Evolutionary conservation across 2,888 invertebrate genomes (phyloP).

Genomic region (Gastrophysa polygoni): DNA sequence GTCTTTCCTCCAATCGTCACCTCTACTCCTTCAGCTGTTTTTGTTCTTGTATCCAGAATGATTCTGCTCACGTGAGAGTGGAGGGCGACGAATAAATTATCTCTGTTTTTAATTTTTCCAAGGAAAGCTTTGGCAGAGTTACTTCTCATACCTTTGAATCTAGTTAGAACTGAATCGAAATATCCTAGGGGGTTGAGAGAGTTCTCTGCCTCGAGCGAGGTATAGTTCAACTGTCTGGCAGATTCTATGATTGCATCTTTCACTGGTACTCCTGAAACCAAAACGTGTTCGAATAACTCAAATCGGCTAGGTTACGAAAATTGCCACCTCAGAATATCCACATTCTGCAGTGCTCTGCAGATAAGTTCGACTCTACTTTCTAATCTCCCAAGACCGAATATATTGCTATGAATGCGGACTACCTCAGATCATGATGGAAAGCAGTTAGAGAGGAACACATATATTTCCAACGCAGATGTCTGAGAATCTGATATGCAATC

Average conservation of each 20-base stretch:
- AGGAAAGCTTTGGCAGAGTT: conserved; percentile 77
- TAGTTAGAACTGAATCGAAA: conserved; percentile 41
- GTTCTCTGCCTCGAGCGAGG: conserved; percentile 38
- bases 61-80: conserved; percentile 64
- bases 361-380: too few relatives aligned
- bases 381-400: too few relatives aligned
- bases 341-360: too few relatives aligned
- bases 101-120: conserved; percentile 58
- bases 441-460: too few relatives aligned
- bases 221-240: conserved; percentile 58
- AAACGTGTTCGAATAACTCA: too few relatives aligned
- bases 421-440: too few relatives aligned
- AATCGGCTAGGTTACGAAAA: too few relatives aligned
- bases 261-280: conserved; percentile 40
- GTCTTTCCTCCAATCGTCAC: conserved; percentile 51
- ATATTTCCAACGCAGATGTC: too few relatives aligned
- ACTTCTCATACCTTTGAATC: conserved; percentile 55
- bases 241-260: conserved; percentile 51
- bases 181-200: conserved; percentile 47
- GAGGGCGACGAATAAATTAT: conserved; percentile 66
- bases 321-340: too few relatives aligned
- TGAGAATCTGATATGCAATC: too few relatives aligned
- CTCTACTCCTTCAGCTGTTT: conserved; percentile 59
- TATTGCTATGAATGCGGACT: too few relatives aligned
- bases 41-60: conserved; percentile 57